Evolutionary conservation across 2,888 invertebrate genomes (phyloP), one percentile per base, ranked within the genome.

Genomic region (Hirtodrosophila confusa): DNA sequence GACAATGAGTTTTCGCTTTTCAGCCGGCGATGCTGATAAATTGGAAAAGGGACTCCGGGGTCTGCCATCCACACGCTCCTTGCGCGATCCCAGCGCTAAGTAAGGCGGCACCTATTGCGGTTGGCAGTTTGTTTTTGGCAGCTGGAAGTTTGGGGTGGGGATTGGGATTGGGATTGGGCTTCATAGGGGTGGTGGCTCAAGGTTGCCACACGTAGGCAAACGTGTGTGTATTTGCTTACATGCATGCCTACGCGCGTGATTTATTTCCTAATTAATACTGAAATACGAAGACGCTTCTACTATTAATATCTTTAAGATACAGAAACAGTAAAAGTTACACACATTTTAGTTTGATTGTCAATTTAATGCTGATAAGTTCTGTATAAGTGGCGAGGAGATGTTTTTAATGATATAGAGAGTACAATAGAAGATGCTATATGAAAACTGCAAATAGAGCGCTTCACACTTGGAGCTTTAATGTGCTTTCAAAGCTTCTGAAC

Each of bases 21-120:
- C 95, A 39, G 93, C 95, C 8, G 95, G 95, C 60, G 95, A 95
- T 88, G 93, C 95, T 24, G 93, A 94, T 79, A 94, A 93, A 64
- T 92, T 94, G 71, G 93, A 94, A 58, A 93, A 93, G 63, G 92
- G 93, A 8, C 91, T 93, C 60, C 91, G 92, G 41, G 92, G 93
- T 11, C 92, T 94, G 70, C 93, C 94, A 36, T 94, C 94, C 80
- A 94, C 95, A 5, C 93, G 94, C 63, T 95, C 95, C 63, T 92
- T 95, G 75, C 94, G 94, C 87, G 93, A 93, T 71, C 74, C 87
- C 24, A 86, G 72, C 51, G 61, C 44, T 31, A 86, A 85, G 65
- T 85, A 78, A 67, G 31, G 49, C 17, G 11, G 27, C 50, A 47
- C 58, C 64, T 57, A 64, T 64, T 69, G 39, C 45, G 29, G 33